Conservation (phyloP, 2,113 vertebrate genomes). For the Spilogale gracilis region DNA sequence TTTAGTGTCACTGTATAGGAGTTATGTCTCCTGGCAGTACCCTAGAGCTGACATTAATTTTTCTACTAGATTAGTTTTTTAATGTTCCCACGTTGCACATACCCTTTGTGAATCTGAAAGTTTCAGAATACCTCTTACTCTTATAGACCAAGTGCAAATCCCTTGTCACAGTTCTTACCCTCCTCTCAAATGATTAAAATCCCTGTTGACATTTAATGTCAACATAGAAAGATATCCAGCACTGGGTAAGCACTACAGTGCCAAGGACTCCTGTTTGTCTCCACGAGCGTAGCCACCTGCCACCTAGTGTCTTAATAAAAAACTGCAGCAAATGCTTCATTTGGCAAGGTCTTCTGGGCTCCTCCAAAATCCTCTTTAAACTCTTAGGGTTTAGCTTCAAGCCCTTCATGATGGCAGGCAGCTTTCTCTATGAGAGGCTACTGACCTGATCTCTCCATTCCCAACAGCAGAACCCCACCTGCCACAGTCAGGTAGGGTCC, state of each 20-base stretch:
- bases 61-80: conserved; percentile 24
- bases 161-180: conserved; percentile 27
- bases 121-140: conserved; percentile 38
- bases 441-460: not conserved
- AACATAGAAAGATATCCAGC: conserved; percentile 23
- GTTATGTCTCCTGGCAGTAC: not conserved
- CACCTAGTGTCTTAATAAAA: conserved; percentile 69
- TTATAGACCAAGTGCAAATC: conserved; percentile 19
- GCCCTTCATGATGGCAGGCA: not conserved
- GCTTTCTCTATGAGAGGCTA: not conserved
- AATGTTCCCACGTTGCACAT: conserved; percentile 13
- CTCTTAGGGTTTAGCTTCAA: not conserved
- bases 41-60: conserved; percentile 31
- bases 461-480: not conserved
- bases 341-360: not conserved
- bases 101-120: conserved; percentile 56
- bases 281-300: conserved; percentile 35
- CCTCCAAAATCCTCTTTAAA: not conserved
- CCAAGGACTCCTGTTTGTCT: not conserved
- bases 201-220: conserved; percentile 20
- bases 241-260: not conserved
- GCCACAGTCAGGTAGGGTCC: not conserved
- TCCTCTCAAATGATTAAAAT: conserved; percentile 33
- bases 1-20: conserved; percentile 35
- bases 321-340: not conserved